Evolutionary conservation across 2,888 invertebrate genomes (phyloP), one percentile per base, ranked within the genome.

Genomic region (Amphipyra tragopoginis): DNA sequence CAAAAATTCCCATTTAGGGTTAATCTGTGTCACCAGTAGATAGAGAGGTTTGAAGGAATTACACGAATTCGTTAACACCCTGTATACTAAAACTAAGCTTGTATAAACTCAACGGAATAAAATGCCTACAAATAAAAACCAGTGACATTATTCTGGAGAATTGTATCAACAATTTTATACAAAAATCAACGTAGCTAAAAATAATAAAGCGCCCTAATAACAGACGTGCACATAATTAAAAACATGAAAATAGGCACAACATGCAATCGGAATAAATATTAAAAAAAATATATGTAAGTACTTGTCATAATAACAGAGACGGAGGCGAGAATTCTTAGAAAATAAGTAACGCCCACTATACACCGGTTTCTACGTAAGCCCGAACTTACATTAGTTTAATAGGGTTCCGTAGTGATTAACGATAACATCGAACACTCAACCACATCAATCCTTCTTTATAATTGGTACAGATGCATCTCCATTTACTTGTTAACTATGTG

Each of bases 271-370:
- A 67, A 76, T 61, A 72, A 63, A 67, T 45, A 58, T 53, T 36
- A 50, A 76, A 59, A 70, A 61, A 66, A 54, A 43, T 33, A 21
- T 21, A 43, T 33, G 3, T 21, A 21, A 21, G 21, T 21, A 51
- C 54, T 55, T 59, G 57, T 54, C 40, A 57, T 80, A 78, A 78
- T 75, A 53, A 72, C 47, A 55, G 39, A 56, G 29, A 60, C 33
- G 38, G 43, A 69, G 77, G 81, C 81, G 81, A 77, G 77, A 75
- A 62, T 78, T 80, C 77, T 75, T 65, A 78, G 81, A 69, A 80
- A 60, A 68, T 74, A 55, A 33, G 61, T n/a, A 63, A 78, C 75
- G 72, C 75, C 79, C 57, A 78, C 58, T 7, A 36, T 29, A 40
- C 53, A 56, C 70, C 55, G 51, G 78, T 64, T 80, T 70, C 65